These are phyloP conservation scores for Poeciliopsis prolifica DNA, from an alignment of 2,113 vertebrate genomes.

Conservation along the genomic window DNA sequence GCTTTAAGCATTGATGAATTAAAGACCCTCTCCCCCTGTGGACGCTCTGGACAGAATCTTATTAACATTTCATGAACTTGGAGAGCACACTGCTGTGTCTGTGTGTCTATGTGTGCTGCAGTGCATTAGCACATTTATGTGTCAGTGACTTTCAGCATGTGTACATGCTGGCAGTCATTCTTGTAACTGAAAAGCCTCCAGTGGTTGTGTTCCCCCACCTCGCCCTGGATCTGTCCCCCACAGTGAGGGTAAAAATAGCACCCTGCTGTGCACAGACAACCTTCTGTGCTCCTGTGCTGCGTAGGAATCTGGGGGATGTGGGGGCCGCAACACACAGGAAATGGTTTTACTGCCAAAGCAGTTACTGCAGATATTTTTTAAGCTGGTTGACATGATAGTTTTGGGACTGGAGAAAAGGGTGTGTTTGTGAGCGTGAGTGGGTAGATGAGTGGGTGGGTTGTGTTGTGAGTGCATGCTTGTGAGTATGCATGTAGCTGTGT, in stretches of 20 bases:
- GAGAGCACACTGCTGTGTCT: slow-evolving; percentile 26
- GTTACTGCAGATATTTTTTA: slow-evolving; percentile 64
- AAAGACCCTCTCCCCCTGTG: slow-evolving; percentile 4
- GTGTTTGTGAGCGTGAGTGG: slow-evolving; percentile 56
- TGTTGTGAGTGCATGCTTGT: slow-evolving; percentile 29
- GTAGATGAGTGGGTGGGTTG: slow-evolving; percentile 19
- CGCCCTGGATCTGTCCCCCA: slow-evolving; percentile 44
- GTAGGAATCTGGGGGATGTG: slow-evolving; percentile 66
- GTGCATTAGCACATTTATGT: slow-evolving; percentile 1
- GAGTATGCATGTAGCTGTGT: slow-evolving; percentile 42
- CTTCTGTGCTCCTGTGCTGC: slow-evolving; percentile 66
- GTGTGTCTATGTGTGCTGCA: slow-evolving; percentile 1
- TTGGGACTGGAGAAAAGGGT: slow-evolving; percentile 60
- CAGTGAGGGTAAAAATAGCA: slow-evolving; percentile 73
- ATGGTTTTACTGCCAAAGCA: slow-evolving; percentile 60
- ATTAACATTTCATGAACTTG: slow-evolving; percentile 66
- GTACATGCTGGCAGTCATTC: slow-evolving; percentile 42
- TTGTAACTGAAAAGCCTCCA: slow-evolving; percentile 30
- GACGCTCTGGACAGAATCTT: slow-evolving; percentile 19
- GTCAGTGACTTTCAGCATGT: neutral
- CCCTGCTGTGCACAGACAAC: slow-evolving; percentile 54
- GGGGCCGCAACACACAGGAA: slow-evolving; percentile 72
- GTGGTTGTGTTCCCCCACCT: slow-evolving; percentile 22
- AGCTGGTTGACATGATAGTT: slow-evolving; percentile 58
- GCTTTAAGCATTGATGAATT: slow-evolving; percentile 42